These are phyloP conservation scores for Misgurnus mizolepis DNA, from an alignment of 2,113 vertebrate species.

Conservation along the genomic window DNA sequence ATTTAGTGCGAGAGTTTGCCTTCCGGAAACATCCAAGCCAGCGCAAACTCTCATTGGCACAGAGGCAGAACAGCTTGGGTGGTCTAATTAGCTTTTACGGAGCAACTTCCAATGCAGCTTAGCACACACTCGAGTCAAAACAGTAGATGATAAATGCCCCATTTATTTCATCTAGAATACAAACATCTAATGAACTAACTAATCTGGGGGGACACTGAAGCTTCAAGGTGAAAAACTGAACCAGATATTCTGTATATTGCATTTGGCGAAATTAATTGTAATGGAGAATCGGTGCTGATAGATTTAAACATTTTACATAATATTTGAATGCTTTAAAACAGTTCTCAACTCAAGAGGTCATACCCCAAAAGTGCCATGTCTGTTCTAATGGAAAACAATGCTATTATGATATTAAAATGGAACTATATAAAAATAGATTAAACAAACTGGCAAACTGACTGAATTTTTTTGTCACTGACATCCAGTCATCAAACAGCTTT, in stretches of 20 bases:
- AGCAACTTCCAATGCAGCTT: neutral
- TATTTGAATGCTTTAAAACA: neutral
- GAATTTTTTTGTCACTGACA: no score
- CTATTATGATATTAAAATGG: neutral
- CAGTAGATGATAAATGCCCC: slow-evolving; percentile 11
- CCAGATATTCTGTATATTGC: neutral
- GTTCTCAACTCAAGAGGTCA: no score
- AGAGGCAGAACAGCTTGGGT: neutral
- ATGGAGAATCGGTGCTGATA: neutral
- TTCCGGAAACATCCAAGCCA: slow-evolving; percentile 25
- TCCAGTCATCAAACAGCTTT: no score
- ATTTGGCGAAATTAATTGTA: neutral
- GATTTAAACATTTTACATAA: neutral
- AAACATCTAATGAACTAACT: slow-evolving; percentile 40
- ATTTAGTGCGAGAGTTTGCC: neutral
- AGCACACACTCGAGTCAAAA: neutral
- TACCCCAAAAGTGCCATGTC: neutral
- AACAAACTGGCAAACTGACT: no score
- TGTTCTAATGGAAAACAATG: neutral
- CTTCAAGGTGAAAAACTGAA: neutral
- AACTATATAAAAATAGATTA: no score
- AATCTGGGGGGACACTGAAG: slow-evolving; percentile 10
- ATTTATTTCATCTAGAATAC: slow-evolving; percentile 32
- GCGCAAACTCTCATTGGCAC: neutral
- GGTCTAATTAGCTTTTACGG: slow-evolving; percentile 38